phyloP scores from a whole-genome alignment of 2,888 invertebrate genomes.

The Parthenolecanium corni region DNA sequence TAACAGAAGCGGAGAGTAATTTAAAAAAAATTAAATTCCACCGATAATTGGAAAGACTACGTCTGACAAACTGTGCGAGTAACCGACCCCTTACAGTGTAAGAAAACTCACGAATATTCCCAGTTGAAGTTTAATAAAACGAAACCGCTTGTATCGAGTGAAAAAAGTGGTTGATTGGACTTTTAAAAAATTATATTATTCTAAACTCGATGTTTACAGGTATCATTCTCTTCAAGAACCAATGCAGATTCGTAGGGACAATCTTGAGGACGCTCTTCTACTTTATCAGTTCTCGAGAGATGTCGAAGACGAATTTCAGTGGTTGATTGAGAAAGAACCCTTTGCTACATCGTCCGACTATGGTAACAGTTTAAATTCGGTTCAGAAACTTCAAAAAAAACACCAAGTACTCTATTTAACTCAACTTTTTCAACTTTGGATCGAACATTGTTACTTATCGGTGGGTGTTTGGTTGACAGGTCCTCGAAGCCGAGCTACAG shows the following conservation, averaged over 20 bases:
- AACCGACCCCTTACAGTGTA: too few species aligned
- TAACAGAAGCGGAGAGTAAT: too few species aligned
- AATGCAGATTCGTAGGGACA: conserved; percentile 78
- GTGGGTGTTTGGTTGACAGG: conserved; percentile 37
- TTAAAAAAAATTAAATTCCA: too few species aligned
- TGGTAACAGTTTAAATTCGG: conserved; percentile 55
- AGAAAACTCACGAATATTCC: too few species aligned
- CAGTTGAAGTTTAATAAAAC: too few species aligned
- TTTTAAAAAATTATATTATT: too few species aligned
- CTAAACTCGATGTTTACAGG: conserved; percentile 37
- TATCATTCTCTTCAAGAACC: conserved; percentile 78
- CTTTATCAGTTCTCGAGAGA: conserved; percentile 84
- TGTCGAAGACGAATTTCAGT: conserved; percentile 82
- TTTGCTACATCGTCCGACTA: conserved; percentile 59
- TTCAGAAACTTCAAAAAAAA: conserved; percentile 84
- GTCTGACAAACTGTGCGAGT: too few species aligned
- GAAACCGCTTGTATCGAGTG: too few species aligned
- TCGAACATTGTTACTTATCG: background rate
- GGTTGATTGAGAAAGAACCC: conserved; percentile 70
- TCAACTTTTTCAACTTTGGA: background rate
- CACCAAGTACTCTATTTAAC: conserved; percentile 48
- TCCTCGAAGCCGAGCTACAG: conserved; percentile 75
- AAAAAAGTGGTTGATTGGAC: too few species aligned
- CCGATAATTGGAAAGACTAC: too few species aligned
- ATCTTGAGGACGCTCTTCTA: conserved; percentile 77